phyloP scores from a whole-genome alignment of 2,797 vertebrate species.

The Cynopterus sphinx region DNA sequence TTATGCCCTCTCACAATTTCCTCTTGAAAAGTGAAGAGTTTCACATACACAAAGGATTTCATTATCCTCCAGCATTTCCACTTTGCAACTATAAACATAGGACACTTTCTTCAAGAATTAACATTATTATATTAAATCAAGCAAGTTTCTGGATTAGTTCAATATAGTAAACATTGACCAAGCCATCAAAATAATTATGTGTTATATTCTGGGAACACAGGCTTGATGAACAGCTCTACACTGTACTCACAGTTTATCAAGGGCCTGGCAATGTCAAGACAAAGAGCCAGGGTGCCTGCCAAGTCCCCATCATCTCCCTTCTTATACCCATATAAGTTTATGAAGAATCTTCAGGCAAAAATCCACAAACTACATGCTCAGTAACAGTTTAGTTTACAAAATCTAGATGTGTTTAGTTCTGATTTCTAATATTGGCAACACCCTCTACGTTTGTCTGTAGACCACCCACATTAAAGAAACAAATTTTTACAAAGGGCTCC shows the following conservation, averaged over 20 bases:
- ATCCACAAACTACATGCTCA: background rate
- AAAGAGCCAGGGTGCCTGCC: background rate
- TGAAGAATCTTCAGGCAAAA: background rate
- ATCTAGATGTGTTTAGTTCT: background rate
- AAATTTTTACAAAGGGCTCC: background rate
- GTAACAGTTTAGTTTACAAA: background rate
- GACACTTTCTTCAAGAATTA: background rate
- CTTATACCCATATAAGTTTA: background rate
- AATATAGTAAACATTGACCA: background rate
- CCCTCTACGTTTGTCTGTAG: background rate
- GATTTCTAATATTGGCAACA: background rate
- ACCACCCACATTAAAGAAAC: background rate
- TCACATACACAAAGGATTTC: background rate
- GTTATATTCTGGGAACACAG: background rate
- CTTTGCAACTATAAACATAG: background rate
- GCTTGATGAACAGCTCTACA: background rate
- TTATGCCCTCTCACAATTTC: background rate
- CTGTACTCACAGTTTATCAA: background rate
- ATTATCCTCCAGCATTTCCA: background rate
- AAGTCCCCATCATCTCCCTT: too few relatives aligned
- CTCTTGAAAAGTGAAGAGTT: slow-evolving; percentile 9
- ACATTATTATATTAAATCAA: background rate
- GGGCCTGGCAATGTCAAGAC: background rate
- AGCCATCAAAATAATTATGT: background rate
- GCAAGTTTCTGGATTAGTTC: background rate